These are phyloP conservation scores for Lottia gigantea DNA, from an alignment of 2,888 invertebrate species.

Conservation along the genomic window DNA sequence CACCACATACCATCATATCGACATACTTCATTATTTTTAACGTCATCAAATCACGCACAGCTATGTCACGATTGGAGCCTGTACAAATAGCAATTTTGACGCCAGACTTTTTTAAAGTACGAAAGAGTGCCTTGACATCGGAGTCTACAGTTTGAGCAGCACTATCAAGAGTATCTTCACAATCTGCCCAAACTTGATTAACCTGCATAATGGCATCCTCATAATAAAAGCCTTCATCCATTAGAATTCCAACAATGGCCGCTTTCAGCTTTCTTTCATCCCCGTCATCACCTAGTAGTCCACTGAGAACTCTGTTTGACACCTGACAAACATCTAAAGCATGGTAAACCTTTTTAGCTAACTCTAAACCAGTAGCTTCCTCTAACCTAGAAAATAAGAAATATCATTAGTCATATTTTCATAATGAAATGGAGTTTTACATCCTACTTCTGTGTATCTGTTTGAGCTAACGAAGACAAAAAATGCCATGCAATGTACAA, in stretches of 20 bases:
- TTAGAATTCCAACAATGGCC: constrained; percentile 59
- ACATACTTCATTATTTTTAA: constrained; percentile 57
- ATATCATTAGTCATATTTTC: too few species aligned
- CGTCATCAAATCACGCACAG: constrained; percentile 45
- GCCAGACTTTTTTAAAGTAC: constrained; percentile 61
- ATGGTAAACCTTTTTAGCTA: constrained; percentile 60
- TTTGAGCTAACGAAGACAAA: too few species aligned
- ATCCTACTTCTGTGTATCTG: too few species aligned
- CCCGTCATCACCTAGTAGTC: constrained; percentile 64
- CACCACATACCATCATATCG: constrained; percentile 70
- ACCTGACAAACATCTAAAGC: constrained; percentile 65
- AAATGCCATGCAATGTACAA: too few species aligned
- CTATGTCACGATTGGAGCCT: constrained; percentile 59
- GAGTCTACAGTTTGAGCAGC: constrained; percentile 33
- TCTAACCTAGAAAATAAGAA: constrained; percentile 59
- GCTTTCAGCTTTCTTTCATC: constrained; percentile 64
- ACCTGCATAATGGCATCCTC: constrained; percentile 53
- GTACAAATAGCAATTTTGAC: constrained; percentile 70
- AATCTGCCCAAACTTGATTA: constrained; percentile 45
- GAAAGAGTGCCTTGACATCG: constrained; percentile 50
- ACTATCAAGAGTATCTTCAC: constrained; percentile 33
- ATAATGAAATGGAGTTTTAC: too few species aligned
- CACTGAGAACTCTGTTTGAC: constrained; percentile 47
- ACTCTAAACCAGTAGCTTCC: constrained; percentile 59
- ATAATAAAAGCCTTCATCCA: constrained; percentile 55